Conservation (phyloP, 2,888 invertebrate species). For the Noctua fimbriata region DNA sequence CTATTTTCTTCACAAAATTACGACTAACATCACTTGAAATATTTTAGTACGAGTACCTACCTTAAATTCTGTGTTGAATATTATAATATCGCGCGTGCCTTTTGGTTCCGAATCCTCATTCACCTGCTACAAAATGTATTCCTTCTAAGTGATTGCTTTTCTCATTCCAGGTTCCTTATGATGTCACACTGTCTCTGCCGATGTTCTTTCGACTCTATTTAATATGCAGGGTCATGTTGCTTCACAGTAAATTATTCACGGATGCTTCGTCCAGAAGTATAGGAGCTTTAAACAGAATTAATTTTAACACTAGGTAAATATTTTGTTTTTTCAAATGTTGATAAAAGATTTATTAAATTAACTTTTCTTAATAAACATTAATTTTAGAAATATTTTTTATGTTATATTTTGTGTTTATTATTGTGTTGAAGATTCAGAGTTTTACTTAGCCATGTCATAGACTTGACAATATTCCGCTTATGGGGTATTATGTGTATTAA, state of each 20-base stretch:
- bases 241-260: constrained; percentile 99
- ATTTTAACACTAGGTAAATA: constrained; percentile 98
- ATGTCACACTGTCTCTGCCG: constrained; percentile 99
- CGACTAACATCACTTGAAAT: constrained; percentile 72
- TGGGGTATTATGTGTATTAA: neutral
- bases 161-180: constrained; percentile 95
- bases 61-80: constrained; percentile 37
- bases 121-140: constrained; percentile 23
- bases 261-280: constrained; percentile 99
- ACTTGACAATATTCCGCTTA: neutral
- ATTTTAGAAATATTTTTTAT: neutral
- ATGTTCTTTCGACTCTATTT: constrained; percentile 99
- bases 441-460: neutral
- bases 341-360: neutral
- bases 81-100: constrained; percentile 61
- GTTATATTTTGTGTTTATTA: neutral
- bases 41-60: constrained; percentile 19
- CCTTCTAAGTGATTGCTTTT: constrained; percentile 56
- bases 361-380: neutral
- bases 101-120: constrained; percentile 43
- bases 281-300: constrained; percentile 99
- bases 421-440: neutral
- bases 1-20: constrained; percentile 38
- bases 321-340: neutral
- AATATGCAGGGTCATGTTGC: constrained; percentile 99